phyloP scores from a whole-genome alignment of 2,113 vertebrate genomes.

The Noturus placidus region DNA sequence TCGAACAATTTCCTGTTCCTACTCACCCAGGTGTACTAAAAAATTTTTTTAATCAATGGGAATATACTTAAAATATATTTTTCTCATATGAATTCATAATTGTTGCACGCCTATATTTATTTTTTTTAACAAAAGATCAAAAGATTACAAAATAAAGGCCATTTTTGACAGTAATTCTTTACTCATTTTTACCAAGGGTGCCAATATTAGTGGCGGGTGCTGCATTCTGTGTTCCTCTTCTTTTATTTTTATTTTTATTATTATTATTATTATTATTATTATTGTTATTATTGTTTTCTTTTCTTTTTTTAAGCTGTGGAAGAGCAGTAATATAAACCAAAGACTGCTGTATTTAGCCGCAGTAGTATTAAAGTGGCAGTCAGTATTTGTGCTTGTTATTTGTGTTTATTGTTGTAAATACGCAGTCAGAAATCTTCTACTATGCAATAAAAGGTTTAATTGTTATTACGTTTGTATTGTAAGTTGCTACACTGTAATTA shows the following conservation, averaged over 20 bases:
- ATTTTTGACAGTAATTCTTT: too few species aligned
- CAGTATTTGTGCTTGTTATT: constrained; percentile 50
- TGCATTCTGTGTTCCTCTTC: not conserved
- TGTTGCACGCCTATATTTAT: too few species aligned
- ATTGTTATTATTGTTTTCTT: not conserved
- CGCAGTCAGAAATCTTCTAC: constrained; percentile 37
- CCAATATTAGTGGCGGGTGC: too few species aligned
- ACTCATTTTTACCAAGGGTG: too few species aligned
- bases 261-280: not conserved
- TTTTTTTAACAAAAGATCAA: too few species aligned
- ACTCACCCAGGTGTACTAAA: too few species aligned
- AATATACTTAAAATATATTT: too few species aligned
- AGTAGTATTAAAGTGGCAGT: constrained; percentile 34
- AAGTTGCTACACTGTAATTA: constrained; percentile 43
- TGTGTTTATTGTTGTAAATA: constrained; percentile 68
- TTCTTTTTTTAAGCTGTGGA: constrained; percentile 8
- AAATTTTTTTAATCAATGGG: too few species aligned
- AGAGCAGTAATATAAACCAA: constrained; percentile 42
- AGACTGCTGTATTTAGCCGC: constrained; percentile 38
- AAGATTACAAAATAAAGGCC: too few species aligned
- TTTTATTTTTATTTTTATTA: constrained; percentile 4
- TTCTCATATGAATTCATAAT: too few species aligned
- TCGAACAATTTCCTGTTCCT: too few species aligned
- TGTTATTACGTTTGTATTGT: constrained; percentile 34
- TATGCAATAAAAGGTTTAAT: constrained; percentile 55